Conservation (phyloP, 2,888 invertebrate genomes). For the Micoletzkya japonica region DNA sequence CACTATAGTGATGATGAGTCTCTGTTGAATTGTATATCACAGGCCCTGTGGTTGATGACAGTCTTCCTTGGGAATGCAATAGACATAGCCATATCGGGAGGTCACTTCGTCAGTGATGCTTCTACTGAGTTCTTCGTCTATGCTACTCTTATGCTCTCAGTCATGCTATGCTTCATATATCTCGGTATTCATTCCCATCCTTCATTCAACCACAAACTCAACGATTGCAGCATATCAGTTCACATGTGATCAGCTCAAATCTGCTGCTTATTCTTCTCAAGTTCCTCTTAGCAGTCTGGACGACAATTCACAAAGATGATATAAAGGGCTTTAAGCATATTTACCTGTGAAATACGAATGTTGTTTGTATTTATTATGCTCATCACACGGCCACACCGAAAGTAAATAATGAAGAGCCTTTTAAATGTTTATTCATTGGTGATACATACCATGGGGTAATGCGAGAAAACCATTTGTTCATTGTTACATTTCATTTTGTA, state of each 20-base stretch:
- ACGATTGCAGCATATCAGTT: too few species aligned
- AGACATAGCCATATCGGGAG: slow-evolving; percentile 76
- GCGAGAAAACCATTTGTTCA: too few species aligned
- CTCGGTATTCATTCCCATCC: slow-evolving; percentile 31
- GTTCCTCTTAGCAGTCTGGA: too few species aligned
- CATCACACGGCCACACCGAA: too few species aligned
- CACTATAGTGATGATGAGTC: slow-evolving; percentile 1
- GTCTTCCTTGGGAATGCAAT: slow-evolving; percentile 90
- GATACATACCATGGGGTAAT: too few species aligned
- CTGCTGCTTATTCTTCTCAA: background rate
- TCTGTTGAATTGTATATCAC: slow-evolving; percentile 58
- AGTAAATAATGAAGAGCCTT: too few species aligned
- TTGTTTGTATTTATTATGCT: too few species aligned
- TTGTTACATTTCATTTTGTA: too few species aligned
- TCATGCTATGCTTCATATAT: slow-evolving; percentile 53
- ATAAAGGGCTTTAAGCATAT: too few species aligned
- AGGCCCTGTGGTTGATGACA: slow-evolving; percentile 88
- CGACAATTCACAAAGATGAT: too few species aligned
- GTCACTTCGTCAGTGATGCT: slow-evolving; percentile 51
- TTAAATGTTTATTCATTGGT: too few species aligned
- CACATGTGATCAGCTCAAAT: background rate
- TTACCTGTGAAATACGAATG: too few species aligned
- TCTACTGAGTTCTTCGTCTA: slow-evolving; percentile 62
- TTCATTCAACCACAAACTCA: background rate
- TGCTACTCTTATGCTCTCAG: slow-evolving; percentile 56